Conservation (phyloP, 2,113 vertebrate species). For the Rhinoderma darwinii region DNA sequence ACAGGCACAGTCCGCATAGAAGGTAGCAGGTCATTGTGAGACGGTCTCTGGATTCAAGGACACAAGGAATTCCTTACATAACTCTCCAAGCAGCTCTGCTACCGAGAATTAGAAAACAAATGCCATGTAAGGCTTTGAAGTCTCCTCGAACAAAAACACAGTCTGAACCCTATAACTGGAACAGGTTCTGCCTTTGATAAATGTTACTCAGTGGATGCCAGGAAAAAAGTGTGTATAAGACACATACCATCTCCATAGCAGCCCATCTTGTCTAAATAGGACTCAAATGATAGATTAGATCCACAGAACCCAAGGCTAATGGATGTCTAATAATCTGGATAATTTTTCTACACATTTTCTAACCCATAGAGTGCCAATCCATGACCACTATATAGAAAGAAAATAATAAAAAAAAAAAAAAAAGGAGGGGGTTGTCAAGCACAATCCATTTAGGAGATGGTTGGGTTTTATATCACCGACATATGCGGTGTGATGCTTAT, state of each 20-base stretch:
- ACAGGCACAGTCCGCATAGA: conserved; percentile 16
- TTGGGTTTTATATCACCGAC: too few species aligned
- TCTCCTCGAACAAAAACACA: conserved; percentile 35
- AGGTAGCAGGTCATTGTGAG: conserved; percentile 35
- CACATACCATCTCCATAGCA: conserved; percentile 42
- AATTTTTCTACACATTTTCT: neutral
- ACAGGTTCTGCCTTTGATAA: conserved; percentile 44
- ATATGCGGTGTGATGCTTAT: too few species aligned
- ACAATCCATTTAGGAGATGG: too few species aligned
- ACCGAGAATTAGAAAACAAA: conserved; percentile 53
- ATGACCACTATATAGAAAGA: too few species aligned
- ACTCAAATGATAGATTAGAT: neutral
- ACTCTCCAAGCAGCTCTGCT: conserved; percentile 19
- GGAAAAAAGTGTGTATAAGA: conserved; percentile 8
- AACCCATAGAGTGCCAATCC: too few species aligned
- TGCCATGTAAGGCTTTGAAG: conserved; percentile 60
- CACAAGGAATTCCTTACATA: conserved; percentile 55
- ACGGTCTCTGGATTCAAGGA: conserved; percentile 33
- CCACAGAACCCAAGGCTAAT: neutral
- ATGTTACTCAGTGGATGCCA: neutral
- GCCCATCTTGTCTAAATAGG: neutral
- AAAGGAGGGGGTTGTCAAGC: too few species aligned
- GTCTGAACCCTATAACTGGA: conserved; percentile 28
- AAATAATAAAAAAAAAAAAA: too few species aligned
- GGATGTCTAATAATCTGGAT: neutral